phyloP scores from a whole-genome alignment of 2,888 invertebrate genomes.

The Thymelicus sylvestris region DNA sequence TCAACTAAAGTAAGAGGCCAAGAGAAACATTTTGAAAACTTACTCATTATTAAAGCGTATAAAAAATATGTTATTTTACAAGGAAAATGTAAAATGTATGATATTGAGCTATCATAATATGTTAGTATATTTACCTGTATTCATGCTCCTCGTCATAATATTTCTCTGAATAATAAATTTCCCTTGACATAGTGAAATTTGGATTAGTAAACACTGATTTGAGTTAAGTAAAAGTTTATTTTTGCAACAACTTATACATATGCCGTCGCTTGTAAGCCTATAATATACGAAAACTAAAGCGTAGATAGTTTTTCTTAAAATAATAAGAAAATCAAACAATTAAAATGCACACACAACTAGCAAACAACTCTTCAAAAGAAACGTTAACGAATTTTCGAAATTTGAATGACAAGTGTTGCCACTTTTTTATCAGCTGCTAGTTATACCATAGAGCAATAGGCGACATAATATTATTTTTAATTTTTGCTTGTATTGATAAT shows the following conservation, averaged over 20 bases:
- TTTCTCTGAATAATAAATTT: slow-evolving; percentile 97
- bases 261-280: neutral
- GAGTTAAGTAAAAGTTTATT: neutral
- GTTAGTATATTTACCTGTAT: slow-evolving; percentile 88
- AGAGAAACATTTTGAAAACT: too few relatives aligned
- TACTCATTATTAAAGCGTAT: too few relatives aligned
- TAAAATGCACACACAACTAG: slow-evolving; percentile 10
- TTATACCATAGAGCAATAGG: too few relatives aligned
- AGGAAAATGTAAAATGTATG: too few relatives aligned
- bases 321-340: slow-evolving; percentile 20
- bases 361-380: slow-evolving; percentile 44
- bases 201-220: neutral
- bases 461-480: too few relatives aligned
- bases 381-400: slow-evolving; percentile 68
- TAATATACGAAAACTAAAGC: slow-evolving; percentile 5
- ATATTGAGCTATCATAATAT: neutral
- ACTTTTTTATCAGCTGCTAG: neutral
- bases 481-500: too few relatives aligned
- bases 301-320: slow-evolving; percentile 3
- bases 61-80: too few relatives aligned
- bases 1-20: too few relatives aligned
- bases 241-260: slow-evolving; percentile 15
- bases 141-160: slow-evolving; percentile 96
- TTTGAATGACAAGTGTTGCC: slow-evolving; percentile 52
- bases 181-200: slow-evolving; percentile 83